Evolutionary conservation across 2,888 invertebrate genomes (phyloP).

Genomic region (Orchesellides sinensis): DNA sequence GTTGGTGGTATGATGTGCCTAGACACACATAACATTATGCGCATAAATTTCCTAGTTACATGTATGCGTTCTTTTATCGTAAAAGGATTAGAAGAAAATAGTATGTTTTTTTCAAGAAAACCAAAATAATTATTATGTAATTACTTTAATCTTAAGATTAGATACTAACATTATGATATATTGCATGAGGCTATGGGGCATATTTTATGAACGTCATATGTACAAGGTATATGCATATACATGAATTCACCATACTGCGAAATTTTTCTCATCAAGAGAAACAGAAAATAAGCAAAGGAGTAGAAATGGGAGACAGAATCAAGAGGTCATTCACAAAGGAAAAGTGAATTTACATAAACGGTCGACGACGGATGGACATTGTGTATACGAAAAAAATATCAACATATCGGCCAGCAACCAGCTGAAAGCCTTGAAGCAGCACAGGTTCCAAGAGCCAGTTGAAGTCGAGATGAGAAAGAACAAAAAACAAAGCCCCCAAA

Average conservation of each 20-base stretch:
- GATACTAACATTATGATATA: too few species aligned
- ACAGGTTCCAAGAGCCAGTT: conserved; percentile 41
- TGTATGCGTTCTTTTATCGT: too few species aligned
- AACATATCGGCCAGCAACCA: conserved; percentile 54
- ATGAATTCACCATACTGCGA: too few species aligned
- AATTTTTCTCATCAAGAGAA: too few species aligned
- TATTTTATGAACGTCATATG: too few species aligned
- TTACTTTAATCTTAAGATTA: too few species aligned
- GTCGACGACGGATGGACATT: conserved; percentile 52
- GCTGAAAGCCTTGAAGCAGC: conserved; percentile 60
- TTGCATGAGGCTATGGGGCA: neutral
- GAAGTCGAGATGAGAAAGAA: neutral
- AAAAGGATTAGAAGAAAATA: too few species aligned
- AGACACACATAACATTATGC: too few species aligned
- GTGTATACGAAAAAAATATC: conserved; percentile 14
- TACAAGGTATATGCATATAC: too few species aligned
- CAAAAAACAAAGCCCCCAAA: conserved; percentile 12
- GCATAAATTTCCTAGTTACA: too few species aligned
- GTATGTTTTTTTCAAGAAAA: neutral
- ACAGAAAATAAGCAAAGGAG: too few species aligned
- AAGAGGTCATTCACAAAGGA: conserved; percentile 74
- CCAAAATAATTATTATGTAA: neutral
- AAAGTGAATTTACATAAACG: conserved; percentile 66
- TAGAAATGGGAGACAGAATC: conserved; percentile 35
- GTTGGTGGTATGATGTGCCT: too few species aligned